phyloP scores from a whole-genome alignment of 2,797 vertebrate genomes.

The Ibycter americanus region DNA sequence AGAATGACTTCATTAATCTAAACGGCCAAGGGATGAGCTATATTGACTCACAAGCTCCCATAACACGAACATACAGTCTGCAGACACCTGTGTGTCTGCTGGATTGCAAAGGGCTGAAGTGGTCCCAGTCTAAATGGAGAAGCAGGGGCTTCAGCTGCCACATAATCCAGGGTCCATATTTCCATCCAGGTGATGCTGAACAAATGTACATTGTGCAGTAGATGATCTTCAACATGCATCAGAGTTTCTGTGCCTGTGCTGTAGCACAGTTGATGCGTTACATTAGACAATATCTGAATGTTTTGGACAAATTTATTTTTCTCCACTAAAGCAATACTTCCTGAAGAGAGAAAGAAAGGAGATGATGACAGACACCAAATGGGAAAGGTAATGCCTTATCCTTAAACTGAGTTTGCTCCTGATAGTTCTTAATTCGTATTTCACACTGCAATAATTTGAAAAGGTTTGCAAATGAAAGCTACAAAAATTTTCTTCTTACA shows the following conservation, averaged over 20 bases:
- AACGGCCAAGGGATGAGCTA: neutral
- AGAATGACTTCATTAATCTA: neutral
- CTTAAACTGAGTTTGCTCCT: neutral
- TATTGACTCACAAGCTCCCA: neutral
- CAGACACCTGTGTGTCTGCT: neutral
- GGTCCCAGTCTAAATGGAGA: neutral
- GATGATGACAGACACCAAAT: neutral
- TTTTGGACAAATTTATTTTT: neutral
- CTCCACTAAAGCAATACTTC: neutral
- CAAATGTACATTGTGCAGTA: neutral
- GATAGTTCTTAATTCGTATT: neutral
- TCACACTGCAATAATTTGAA: neutral
- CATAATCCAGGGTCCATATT: neutral
- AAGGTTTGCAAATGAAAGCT: neutral
- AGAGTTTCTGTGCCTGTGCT: neutral
- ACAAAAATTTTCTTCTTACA: neutral
- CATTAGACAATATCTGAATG: neutral
- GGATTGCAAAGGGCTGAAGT: neutral
- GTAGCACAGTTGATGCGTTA: neutral
- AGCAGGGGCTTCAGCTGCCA: neutral
- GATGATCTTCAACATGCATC: neutral
- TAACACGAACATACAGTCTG: rapidly evolving
- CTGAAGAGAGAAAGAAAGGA: neutral
- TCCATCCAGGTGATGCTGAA: neutral
- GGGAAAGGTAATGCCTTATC: neutral